phyloP scores from a whole-genome alignment of 2,888 invertebrate species.

The Eristalis pertinax region DNA sequence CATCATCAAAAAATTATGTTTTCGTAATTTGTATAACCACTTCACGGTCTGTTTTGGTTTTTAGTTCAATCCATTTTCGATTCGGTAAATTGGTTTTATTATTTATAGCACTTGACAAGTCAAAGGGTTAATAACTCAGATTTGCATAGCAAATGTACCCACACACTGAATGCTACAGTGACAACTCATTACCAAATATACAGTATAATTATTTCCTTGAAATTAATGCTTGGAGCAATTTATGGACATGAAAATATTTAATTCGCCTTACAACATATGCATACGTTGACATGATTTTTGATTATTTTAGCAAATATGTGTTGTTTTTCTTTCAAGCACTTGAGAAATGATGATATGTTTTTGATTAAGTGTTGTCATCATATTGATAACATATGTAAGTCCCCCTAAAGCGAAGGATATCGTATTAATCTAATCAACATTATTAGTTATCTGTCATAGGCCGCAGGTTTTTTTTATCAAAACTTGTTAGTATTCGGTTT shows the following conservation, averaged over 20 bases:
- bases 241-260: too few species aligned
- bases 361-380: neutral
- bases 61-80: neutral
- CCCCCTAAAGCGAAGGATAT: neutral
- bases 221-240: too few species aligned
- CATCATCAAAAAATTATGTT: neutral
- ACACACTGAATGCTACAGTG: too few species aligned
- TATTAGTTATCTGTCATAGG: neutral
- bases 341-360: neutral
- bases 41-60: neutral
- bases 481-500: too few species aligned
- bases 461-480: neutral
- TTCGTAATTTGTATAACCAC: neutral
- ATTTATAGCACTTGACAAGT: neutral
- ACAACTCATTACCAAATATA: too few species aligned
- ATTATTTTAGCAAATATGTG: too few species aligned
- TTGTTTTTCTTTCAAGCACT: neutral
- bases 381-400: neutral
- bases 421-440: neutral
- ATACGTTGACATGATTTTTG: too few species aligned
- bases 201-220: too few species aligned
- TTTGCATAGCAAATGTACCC: neutral
- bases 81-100: neutral
- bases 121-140: neutral
- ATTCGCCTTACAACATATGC: too few species aligned